A percentile compares a stretch with the other conserved stretches of the same genome.
These are phyloP conservation scores for Platygyra sinensis DNA, from an alignment of 64 coral and sea anemone genomes.

Conservation along the genomic window DNA sequence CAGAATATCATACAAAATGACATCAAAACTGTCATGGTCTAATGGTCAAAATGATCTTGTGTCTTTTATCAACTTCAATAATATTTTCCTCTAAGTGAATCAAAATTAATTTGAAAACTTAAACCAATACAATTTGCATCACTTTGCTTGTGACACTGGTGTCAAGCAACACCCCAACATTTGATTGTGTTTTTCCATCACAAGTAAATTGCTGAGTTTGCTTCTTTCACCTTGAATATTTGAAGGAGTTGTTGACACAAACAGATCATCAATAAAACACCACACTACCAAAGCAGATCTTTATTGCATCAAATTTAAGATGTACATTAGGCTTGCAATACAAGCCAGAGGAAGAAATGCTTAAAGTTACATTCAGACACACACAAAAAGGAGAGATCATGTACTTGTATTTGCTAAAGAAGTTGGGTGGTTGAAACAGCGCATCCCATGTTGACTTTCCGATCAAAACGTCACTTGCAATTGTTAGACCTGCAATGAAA, in stretches of 20 bases:
- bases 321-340: background rate
- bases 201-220: background rate
- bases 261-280: slow-evolving; percentile 24
- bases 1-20: too few species aligned
- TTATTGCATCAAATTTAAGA: slow-evolving; percentile 15
- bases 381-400: slow-evolving; percentile 26
- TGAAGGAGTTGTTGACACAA: background rate
- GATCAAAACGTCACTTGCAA: slow-evolving; percentile 60
- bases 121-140: too few species aligned
- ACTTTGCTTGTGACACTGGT: background rate
- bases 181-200: background rate
- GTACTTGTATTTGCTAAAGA: slow-evolving; percentile 98
- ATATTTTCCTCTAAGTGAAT: too few species aligned
- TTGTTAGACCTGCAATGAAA: slow-evolving; percentile 66
- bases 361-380: background rate
- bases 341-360: background rate
- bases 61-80: too few species aligned
- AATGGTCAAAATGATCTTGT: too few species aligned
- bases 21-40: too few species aligned
- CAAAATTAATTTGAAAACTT: too few species aligned
- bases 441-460: slow-evolving; percentile 86
- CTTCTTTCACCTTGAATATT: background rate
- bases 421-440: slow-evolving; percentile 85
- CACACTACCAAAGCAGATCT: slow-evolving; percentile 17
- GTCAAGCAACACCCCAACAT: background rate